These are phyloP conservation scores for Gorsachius magnificus DNA, from an alignment of 2,797 vertebrate species.

Conservation along the genomic window DNA sequence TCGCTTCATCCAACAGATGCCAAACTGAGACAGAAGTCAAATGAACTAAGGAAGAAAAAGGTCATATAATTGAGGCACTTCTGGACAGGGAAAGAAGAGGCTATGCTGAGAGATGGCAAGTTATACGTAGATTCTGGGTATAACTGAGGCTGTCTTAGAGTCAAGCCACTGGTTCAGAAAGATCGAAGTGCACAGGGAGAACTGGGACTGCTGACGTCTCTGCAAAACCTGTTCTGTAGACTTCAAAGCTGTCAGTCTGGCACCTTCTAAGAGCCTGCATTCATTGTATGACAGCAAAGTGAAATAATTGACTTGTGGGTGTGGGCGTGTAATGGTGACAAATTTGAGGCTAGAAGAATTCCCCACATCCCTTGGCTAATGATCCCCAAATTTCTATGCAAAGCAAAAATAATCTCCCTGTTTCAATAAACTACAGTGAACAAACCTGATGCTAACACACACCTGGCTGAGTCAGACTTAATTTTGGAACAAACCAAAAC, in stretches of 20 bases:
- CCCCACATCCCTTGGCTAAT: constrained; percentile 1
- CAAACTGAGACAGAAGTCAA: neutral
- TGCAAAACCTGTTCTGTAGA: constrained; percentile 40
- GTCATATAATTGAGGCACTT: neutral
- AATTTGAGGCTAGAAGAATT: constrained; percentile 35
- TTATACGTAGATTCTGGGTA: neutral
- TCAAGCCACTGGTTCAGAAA: neutral
- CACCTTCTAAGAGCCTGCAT: constrained; percentile 5
- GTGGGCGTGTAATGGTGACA: constrained; percentile 21
- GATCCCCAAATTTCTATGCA: constrained; percentile 23
- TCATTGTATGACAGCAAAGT: constrained; percentile 27
- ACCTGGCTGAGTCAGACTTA: constrained; percentile 47
- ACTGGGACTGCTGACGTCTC: neutral
- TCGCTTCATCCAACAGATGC: neutral
- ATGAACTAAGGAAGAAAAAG: neutral
- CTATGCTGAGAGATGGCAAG: neutral
- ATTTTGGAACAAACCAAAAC: constrained; percentile 46
- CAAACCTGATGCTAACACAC: constrained; percentile 38
- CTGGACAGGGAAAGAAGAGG: neutral
- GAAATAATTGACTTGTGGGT: constrained; percentile 8
- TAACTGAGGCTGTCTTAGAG: neutral
- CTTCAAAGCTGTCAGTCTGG: constrained; percentile 39
- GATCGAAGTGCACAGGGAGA: neutral
- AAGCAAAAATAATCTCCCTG: constrained; percentile 11
- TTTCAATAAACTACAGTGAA: constrained; percentile 13